Evolutionary conservation across 1,140 invertebrate species (phyloP), one percentile per base, ranked within the genome.

Genomic region (Drosophila subpulchrella): DNA sequence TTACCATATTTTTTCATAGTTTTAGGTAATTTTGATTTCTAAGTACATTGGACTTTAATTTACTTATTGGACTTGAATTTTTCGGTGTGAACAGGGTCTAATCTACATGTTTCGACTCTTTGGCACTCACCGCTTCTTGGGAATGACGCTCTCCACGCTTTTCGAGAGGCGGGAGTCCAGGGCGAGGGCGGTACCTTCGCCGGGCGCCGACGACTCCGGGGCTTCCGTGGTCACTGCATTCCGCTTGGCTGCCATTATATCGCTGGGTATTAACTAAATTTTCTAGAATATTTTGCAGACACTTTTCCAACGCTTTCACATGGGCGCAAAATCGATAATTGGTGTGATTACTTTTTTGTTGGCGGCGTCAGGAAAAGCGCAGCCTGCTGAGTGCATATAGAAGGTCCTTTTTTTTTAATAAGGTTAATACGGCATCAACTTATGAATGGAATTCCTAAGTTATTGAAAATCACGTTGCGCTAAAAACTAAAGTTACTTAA

Each of bases 111-210:
- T 36, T 57, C 5, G 13, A 3, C 12, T 36, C 57, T 34, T 42
- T 0, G n/a, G 32, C 41, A 53, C 78, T 89, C 57, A 90, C 90
- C 90, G 78, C 62, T 79, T 90, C 44, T 85, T 91, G 27, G 91
- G 91, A 65, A 91, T 81, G 11, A 91, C 91, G 51, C 91, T 86
- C 47, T 91, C 63, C 58, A 92, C 88, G 53, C 71, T 71, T 36
- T 75, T 78, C 8, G 81, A 86, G 39, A 91, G 55, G 32, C 88
- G 88, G 6, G 82, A 47, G 54, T 92, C 91, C 44, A 92, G 68
- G 27, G 80, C 50, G 5, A 77, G 53, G n/a, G 78, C 68, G 41
- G 71, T 65, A 6, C 73, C 80, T 46, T 89, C 68, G 8, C 76
- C 59, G 27, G 70, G 53, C 55, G 68, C 38, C 55, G 38, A 44